Evolutionary conservation across 2,797 vertebrate genomes (phyloP).

Genomic region (Podargus strigoides): DNA sequence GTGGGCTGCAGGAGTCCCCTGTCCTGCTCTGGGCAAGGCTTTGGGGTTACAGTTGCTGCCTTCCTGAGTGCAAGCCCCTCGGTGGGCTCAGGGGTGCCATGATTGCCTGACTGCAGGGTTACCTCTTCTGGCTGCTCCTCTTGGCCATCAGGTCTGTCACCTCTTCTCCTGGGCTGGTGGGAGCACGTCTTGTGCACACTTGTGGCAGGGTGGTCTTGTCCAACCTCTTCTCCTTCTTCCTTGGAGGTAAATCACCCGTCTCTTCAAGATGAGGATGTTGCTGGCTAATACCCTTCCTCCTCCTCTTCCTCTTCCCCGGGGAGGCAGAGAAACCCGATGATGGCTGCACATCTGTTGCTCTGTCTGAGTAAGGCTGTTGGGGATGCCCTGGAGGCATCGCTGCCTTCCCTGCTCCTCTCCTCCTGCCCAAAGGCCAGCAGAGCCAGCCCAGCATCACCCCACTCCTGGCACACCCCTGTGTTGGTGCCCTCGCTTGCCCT

Average conservation of each 20-base stretch:
- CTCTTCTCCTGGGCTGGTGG: background rate
- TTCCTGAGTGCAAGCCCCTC: fast-evolving
- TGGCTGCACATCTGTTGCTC: background rate
- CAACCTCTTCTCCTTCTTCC: background rate
- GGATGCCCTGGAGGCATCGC: background rate
- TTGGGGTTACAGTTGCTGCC: background rate
- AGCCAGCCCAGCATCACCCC: background rate
- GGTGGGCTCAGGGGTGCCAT: background rate
- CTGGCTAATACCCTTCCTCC: background rate
- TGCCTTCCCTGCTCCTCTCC: background rate
- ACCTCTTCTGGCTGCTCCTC: background rate
- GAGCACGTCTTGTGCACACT: background rate
- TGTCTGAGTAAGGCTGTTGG: background rate
- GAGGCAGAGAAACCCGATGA: background rate
- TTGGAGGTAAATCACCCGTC: background rate
- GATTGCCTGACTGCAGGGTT: background rate
- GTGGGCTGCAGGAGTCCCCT: background rate
- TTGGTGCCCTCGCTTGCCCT: background rate
- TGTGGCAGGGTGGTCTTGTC: background rate
- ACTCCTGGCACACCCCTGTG: fast-evolving
- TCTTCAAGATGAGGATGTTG: background rate
- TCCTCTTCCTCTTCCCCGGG: background rate
- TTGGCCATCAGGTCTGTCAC: background rate
- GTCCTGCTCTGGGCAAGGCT: background rate
- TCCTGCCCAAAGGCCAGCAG: background rate